Conservation (phyloP, 2,888 invertebrate species). For the Cetonia aurata region DNA sequence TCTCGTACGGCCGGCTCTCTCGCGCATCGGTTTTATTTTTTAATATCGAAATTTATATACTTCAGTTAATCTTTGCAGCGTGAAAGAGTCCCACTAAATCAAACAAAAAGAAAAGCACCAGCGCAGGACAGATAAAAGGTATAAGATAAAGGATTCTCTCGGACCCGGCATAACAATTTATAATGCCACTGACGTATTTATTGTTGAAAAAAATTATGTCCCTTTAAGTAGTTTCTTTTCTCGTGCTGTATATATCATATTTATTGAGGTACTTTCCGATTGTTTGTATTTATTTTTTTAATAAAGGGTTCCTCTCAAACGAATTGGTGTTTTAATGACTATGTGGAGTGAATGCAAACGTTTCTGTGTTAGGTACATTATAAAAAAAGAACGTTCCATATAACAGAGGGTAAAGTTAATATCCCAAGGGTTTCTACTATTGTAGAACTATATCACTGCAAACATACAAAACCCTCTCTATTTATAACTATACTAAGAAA, state of each 20-base stretch:
- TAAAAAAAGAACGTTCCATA: no score
- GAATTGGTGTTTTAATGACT: constrained; percentile 25
- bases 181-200: constrained; percentile 46
- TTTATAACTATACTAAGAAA: no score
- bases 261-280: constrained; percentile 32
- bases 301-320: constrained; percentile 18
- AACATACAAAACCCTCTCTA: no score
- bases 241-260: constrained; percentile 21
- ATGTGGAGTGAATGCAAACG: neutral
- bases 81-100: constrained; percentile 45
- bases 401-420: no score
- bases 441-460: no score
- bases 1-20: constrained; percentile 26
- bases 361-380: neutral
- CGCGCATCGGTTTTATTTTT: constrained; percentile 44
- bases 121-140: constrained; percentile 39
- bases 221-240: constrained; percentile 44
- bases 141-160: constrained; percentile 39
- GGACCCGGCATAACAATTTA: constrained; percentile 40
- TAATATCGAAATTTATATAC: constrained; percentile 48
- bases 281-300: constrained; percentile 40
- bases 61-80: constrained; percentile 45
- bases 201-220: constrained; percentile 43
- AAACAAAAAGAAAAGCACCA: constrained; percentile 40
- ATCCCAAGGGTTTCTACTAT: no score